Percentiles rank a stretch among this genome's conserved stretches.
phyloP scores from a whole-genome alignment of 2,888 invertebrate genomes.

The Amphipyra tragopoginis region DNA sequence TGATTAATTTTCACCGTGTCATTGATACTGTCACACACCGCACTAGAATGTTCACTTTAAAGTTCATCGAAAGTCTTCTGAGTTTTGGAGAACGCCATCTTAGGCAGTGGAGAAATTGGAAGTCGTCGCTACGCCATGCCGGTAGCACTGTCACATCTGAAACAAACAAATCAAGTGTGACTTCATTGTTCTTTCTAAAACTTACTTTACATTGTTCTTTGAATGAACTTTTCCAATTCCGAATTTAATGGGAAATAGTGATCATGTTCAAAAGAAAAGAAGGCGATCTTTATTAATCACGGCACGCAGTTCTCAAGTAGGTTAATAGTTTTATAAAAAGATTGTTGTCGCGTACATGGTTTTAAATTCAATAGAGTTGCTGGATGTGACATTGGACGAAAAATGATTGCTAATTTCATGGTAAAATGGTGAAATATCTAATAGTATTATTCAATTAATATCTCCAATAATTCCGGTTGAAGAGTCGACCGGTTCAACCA shows the following conservation, averaged over 20 bases:
- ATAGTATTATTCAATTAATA: not conserved
- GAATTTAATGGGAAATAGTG: constrained; percentile 1
- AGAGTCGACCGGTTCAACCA: constrained; percentile 18
- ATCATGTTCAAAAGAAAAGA: constrained; percentile 8
- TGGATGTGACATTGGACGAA: constrained; percentile 41
- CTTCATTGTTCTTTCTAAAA: constrained; percentile 16
- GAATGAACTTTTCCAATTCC: constrained; percentile 10
- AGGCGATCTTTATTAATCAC: constrained; percentile 15
- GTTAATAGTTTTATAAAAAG: constrained; percentile 57
- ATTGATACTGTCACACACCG: constrained; percentile 71
- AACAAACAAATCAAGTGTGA: constrained; percentile 69
- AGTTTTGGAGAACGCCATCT: constrained; percentile 68
- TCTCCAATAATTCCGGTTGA: not conserved
- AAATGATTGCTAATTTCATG: not conserved
- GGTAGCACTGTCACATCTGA: constrained; percentile 79
- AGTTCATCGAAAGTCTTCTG: constrained; percentile 66
- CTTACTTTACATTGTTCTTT: constrained; percentile 4
- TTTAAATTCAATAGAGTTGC: constrained; percentile 34
- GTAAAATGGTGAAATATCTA: not conserved
- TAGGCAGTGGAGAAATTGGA: constrained; percentile 67
- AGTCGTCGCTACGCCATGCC: constrained; percentile 71
- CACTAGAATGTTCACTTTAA: constrained; percentile 61
- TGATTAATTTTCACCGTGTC: constrained; percentile 81
- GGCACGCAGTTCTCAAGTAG: constrained; percentile 46
- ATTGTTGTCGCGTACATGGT: constrained; percentile 31